Conservation (phyloP, 1,140 invertebrate genomes). For the Hyles vespertilio region DNA sequence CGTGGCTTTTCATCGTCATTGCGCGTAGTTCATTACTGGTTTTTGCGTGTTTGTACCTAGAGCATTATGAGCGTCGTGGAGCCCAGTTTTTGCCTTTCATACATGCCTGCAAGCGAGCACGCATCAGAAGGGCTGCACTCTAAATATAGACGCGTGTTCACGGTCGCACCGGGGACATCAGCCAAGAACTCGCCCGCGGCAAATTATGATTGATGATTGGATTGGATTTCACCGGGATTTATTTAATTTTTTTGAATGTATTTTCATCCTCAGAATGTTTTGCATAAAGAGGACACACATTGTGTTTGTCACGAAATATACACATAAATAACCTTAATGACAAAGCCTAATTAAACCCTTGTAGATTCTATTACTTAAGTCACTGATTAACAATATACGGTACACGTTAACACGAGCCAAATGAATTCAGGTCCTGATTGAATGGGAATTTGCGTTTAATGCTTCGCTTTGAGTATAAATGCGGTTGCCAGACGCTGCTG, state of each 20-base stretch:
- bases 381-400: background rate
- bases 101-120: slow-evolving; percentile 1
- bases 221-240: slow-evolving; percentile 34
- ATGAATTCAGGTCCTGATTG: background rate
- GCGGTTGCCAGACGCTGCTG: slow-evolving; percentile 24
- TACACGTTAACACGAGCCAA: too few relatives aligned
- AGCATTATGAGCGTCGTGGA: too few relatives aligned
- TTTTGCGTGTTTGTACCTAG: too few relatives aligned
- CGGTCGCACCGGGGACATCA: slow-evolving; percentile 49
- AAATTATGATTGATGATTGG: slow-evolving; percentile 64
- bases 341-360: too few relatives aligned
- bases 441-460: slow-evolving; percentile 1
- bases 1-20: too few relatives aligned
- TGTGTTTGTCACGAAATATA: too few relatives aligned
- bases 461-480: background rate
- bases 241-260: slow-evolving; percentile 12
- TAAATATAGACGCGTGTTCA: slow-evolving; percentile 58
- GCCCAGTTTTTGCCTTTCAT: background rate
- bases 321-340: too few relatives aligned
- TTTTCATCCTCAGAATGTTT: too few relatives aligned
- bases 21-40: too few relatives aligned
- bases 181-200: slow-evolving; percentile 55
- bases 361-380: too few relatives aligned
- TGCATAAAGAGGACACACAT: too few relatives aligned
- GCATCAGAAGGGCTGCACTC: slow-evolving; percentile 51